These are phyloP conservation scores for Carassius gibelio DNA, from an alignment of 2,113 vertebrate genomes.

Conservation along the genomic window DNA sequence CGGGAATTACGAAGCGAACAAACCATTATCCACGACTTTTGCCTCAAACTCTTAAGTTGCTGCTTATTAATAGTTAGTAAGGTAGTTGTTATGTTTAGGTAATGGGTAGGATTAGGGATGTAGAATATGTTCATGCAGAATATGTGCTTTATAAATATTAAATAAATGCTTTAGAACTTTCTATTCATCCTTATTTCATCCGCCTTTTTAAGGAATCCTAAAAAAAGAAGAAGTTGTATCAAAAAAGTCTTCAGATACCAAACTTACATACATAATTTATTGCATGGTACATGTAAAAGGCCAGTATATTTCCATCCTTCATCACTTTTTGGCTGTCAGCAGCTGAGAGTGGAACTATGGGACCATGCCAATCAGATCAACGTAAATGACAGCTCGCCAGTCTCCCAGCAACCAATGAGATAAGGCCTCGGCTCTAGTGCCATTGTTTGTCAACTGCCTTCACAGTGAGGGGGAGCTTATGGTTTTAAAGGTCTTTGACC, in stretches of 20 bases:
- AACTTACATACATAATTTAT: neutral
- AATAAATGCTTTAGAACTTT: too few species aligned
- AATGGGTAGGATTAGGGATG: too few species aligned
- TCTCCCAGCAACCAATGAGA: constrained; percentile 63
- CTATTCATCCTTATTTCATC: too few species aligned
- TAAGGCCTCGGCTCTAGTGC: neutral
- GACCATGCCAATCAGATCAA: neutral
- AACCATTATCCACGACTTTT: too few species aligned
- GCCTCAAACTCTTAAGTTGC: too few species aligned
- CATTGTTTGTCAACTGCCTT: constrained; percentile 49
- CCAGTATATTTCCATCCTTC: neutral
- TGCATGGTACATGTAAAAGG: neutral
- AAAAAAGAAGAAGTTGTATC: too few species aligned
- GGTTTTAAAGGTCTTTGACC: constrained; percentile 72
- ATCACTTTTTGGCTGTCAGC: constrained; percentile 16
- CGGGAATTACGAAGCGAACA: neutral
- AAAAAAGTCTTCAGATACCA: neutral
- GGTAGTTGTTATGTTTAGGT: too few species aligned
- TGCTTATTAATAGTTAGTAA: too few species aligned
- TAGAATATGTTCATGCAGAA: too few species aligned
- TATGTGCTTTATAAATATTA: too few species aligned
- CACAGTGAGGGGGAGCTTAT: constrained; percentile 57
- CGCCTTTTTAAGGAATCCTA: too few species aligned
- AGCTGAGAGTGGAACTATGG: neutral
- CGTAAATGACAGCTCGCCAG: constrained; percentile 53